These are phyloP conservation scores for Apomyelois bistriatella DNA, from an alignment of 2,888 invertebrate genomes.

Conservation along the genomic window DNA sequence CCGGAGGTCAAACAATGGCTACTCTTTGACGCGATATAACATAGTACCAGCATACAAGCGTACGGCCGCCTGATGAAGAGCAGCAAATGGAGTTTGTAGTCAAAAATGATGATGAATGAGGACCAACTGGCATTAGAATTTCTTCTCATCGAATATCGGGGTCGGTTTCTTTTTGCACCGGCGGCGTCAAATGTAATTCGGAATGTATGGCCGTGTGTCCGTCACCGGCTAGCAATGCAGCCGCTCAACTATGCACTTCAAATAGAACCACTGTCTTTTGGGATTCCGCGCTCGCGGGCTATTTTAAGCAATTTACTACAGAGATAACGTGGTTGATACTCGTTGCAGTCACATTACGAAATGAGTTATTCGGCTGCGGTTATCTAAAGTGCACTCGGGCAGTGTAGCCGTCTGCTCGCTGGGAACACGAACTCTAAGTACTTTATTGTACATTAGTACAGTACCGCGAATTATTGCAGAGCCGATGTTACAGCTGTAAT, in stretches of 20 bases:
- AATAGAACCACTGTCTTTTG: constrained; percentile 1
- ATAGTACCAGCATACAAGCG: too few species aligned
- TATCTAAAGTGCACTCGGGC: background rate
- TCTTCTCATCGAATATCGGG: background rate
- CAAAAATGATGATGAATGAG: too few species aligned
- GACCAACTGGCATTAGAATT: too few species aligned
- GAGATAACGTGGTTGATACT: too few species aligned
- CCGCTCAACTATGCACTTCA: background rate
- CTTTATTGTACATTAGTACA: background rate
- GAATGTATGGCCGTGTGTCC: background rate
- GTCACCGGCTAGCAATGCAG: background rate
- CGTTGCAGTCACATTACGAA: background rate
- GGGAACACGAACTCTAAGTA: background rate
- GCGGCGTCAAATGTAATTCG: background rate
- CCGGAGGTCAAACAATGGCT: too few species aligned
- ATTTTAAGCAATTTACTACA: background rate
- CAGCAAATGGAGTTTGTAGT: too few species aligned
- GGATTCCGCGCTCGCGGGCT: background rate
- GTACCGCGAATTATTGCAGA: too few species aligned
- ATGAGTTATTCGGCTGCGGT: background rate
- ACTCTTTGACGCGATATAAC: too few species aligned
- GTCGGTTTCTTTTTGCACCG: background rate
- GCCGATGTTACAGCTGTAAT: too few species aligned
- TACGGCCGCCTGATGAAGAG: too few species aligned
- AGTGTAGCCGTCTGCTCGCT: background rate